phyloP scores from a whole-genome alignment of 2,113 vertebrate species.

The Phalacrocorax pelagicus region DNA sequence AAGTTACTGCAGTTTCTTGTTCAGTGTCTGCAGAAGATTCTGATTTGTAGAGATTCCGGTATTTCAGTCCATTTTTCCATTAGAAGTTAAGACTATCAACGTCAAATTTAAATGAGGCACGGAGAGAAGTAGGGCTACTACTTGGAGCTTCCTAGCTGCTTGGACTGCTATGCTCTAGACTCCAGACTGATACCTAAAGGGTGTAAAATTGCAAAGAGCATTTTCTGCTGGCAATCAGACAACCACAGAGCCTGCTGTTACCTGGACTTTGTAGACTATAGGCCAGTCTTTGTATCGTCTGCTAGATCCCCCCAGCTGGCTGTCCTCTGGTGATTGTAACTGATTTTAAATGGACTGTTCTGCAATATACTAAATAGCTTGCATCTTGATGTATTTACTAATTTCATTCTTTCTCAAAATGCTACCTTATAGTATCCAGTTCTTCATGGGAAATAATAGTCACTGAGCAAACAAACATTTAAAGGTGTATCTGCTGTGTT shows the following conservation, averaged over 20 bases:
- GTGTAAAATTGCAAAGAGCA: background rate
- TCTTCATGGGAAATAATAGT: background rate
- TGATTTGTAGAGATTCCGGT: background rate
- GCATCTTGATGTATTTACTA: background rate
- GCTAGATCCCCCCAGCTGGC: background rate
- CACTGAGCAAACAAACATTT: too few species aligned
- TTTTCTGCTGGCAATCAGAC: background rate
- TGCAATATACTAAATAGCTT: background rate
- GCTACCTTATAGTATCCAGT: background rate
- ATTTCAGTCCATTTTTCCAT: background rate
- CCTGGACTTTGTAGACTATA: background rate
- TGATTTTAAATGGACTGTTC: background rate
- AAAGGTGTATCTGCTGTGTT: background rate
- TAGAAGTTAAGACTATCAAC: background rate
- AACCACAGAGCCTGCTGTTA: background rate
- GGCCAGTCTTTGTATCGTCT: background rate
- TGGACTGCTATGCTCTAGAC: background rate
- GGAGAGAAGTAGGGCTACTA: background rate
- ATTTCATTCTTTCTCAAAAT: background rate
- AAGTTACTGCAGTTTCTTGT: background rate
- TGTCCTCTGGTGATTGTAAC: background rate
- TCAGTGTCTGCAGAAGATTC: background rate
- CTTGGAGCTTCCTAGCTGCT: background rate
- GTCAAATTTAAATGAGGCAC: background rate
- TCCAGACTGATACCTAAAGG: background rate